Conservation (phyloP, 2,888 invertebrate genomes). For the Heliconius erato region DNA sequence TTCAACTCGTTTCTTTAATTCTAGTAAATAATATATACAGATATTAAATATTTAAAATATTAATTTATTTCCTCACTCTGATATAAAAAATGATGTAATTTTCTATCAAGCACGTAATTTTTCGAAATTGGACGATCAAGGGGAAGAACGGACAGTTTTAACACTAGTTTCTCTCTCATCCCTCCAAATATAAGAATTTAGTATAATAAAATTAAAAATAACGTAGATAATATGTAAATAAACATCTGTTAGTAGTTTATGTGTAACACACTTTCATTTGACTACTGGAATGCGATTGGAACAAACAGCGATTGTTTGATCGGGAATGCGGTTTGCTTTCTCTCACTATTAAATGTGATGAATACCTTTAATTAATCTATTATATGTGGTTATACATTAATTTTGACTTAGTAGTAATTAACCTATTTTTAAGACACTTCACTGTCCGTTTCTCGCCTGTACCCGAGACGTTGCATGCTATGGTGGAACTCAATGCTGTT, state of each 20-base stretch:
- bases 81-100: background rate
- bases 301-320: conserved; percentile 40
- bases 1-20: no score
- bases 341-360: conserved; percentile 36
- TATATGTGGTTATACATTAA: background rate
- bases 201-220: background rate
- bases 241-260: background rate
- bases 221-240: background rate
- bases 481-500: no score
- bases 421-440: background rate
- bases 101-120: background rate
- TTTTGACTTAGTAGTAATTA: background rate
- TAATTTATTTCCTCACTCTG: background rate
- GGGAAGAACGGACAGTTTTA: background rate
- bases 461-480: no score
- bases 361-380: conserved; percentile 19
- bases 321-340: conserved; percentile 43
- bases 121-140: background rate
- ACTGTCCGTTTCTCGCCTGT: background rate
- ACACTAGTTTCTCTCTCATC: background rate
- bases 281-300: conserved; percentile 37
- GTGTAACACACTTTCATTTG: conserved; percentile 42
- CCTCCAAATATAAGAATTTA: background rate
- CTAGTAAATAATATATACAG: no score
- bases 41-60: no score